phyloP scores from a whole-genome alignment of 2,797 vertebrate genomes.

The Xenentodon cancila region DNA sequence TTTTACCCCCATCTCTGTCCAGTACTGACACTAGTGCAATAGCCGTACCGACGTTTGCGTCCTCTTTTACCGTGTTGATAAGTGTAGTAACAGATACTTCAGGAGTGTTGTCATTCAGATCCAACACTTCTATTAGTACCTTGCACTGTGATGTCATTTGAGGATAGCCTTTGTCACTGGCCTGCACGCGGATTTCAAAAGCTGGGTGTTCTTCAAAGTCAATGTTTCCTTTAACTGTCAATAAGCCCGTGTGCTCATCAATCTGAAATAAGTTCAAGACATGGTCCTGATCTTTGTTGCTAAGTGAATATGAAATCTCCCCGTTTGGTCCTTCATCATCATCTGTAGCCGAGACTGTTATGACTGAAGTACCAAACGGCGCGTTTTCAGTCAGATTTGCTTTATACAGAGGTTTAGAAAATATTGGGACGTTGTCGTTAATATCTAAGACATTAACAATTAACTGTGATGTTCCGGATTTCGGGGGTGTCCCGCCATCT shows the following conservation, averaged over 20 bases:
- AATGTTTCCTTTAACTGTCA: slow-evolving; percentile 34
- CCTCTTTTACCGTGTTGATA: slow-evolving; percentile 68
- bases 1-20: slow-evolving; percentile 75
- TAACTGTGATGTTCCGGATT: slow-evolving; percentile 67
- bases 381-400: slow-evolving; percentile 70
- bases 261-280: slow-evolving; percentile 41
- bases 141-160: slow-evolving; percentile 19
- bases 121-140: slow-evolving; percentile 59
- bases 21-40: slow-evolving; percentile 72
- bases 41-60: slow-evolving; percentile 68
- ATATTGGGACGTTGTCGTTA: slow-evolving; percentile 76
- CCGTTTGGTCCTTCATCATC: slow-evolving; percentile 73
- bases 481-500: slow-evolving; percentile 77
- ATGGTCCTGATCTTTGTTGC: too few relatives aligned
- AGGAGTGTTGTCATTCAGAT: slow-evolving; percentile 79
- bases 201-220: slow-evolving; percentile 52
- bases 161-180: neutral
- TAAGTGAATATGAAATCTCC: slow-evolving; percentile 59
- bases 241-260: slow-evolving; percentile 35
- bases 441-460: slow-evolving; percentile 71
- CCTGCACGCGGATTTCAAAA: slow-evolving; percentile 22
- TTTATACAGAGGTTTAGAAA: slow-evolving; percentile 74
- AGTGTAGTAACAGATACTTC: slow-evolving; percentile 73
- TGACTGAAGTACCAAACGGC: slow-evolving; percentile 51
- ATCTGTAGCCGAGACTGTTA: slow-evolving; percentile 70